These are phyloP conservation scores for Lasiurus cinereus DNA, from an alignment of 2,113 vertebrate genomes.

Conservation along the genomic window DNA sequence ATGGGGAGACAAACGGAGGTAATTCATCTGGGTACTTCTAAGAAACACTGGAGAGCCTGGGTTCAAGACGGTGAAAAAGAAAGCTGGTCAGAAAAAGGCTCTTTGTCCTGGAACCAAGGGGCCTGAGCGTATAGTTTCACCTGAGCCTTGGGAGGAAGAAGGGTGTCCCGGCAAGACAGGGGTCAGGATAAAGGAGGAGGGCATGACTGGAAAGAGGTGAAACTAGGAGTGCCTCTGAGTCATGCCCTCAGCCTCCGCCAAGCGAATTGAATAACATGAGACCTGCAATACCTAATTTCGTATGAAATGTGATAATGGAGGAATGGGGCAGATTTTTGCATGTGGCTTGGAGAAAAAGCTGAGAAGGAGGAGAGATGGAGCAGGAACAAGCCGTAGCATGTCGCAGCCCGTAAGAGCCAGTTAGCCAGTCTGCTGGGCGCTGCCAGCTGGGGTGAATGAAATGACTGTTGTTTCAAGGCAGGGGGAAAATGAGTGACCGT, in stretches of 20 bases:
- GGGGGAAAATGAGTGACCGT: slow-evolving; percentile 54
- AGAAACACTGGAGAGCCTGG: background rate
- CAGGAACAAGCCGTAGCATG: slow-evolving; percentile 14
- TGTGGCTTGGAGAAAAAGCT: slow-evolving; percentile 54
- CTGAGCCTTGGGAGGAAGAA: slow-evolving; percentile 17
- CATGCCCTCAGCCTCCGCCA: slow-evolving; percentile 55
- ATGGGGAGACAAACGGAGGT: background rate
- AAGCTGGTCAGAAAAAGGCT: slow-evolving; percentile 35
- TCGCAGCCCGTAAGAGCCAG: slow-evolving; percentile 13
- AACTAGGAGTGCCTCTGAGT: slow-evolving; percentile 73
- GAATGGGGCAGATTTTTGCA: slow-evolving; percentile 59
- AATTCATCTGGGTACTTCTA: background rate
- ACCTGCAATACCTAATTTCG: slow-evolving; percentile 69
- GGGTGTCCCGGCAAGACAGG: background rate
- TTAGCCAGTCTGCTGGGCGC: background rate
- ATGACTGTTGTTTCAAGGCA: slow-evolving; percentile 47
- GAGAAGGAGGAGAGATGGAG: slow-evolving; percentile 17
- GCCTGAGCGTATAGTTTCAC: background rate
- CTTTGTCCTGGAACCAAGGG: slow-evolving; percentile 7
- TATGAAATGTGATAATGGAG: slow-evolving; percentile 63
- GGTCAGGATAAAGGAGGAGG: slow-evolving; percentile 64
- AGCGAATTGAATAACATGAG: slow-evolving; percentile 57
- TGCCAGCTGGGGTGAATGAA: slow-evolving; percentile 59
- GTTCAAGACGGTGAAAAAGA: background rate
- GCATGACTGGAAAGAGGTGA: slow-evolving; percentile 34